Evolutionary conservation across 2,888 invertebrate species (phyloP), one percentile per base, ranked within the genome.

Genomic region (Liopterus haemorrhoidalis): DNA sequence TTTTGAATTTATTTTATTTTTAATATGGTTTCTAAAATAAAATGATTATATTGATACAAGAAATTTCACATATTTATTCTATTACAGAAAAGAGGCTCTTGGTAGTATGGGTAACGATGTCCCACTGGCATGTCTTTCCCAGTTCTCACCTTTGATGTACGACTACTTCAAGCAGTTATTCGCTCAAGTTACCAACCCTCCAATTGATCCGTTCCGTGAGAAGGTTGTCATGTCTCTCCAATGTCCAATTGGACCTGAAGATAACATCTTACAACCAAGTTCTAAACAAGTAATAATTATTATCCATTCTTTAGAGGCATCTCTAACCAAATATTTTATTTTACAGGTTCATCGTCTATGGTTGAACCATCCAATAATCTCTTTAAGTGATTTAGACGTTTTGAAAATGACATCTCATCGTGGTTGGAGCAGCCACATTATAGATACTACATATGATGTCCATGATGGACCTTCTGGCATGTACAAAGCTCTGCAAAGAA

Each of bases 91-190:
- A 72, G 97, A 99, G 73, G 92, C 96, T 1, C 74, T 99, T 15
- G 99, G 99, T 41, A 97, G 96, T 19, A 99, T 99, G 99, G 99
- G 99, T 47, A 99, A 99, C 68, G 99, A 99, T 70, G 90, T 91
- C 0, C 97, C 99, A 0, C 71, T 99, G 54, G 99, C 99, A 5
- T 99, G 99, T 60, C 78, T 99, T 18, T 99, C 97, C 1, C 77
- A 82, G 65, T 96, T 91, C 72, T 90, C 95, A 64, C 99, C 99
- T 5, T 73, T 96, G 46, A 78, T 91, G 2, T 99, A 95, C 68
- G 92, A 92, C 57, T 99, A 99, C 70, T 99, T 99, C 75, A 97
- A 99, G 65, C 99, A 99, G 66, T 74, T 97, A 32, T 99, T 99
- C 70, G 99, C 99, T 22, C 99, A 99, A 76, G 92, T 95, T 57